Percentiles rank a stretch among this genome's conserved stretches.
These are phyloP conservation scores for Axis porcinus DNA, from an alignment of 2,113 vertebrate genomes.

Conservation along the genomic window DNA sequence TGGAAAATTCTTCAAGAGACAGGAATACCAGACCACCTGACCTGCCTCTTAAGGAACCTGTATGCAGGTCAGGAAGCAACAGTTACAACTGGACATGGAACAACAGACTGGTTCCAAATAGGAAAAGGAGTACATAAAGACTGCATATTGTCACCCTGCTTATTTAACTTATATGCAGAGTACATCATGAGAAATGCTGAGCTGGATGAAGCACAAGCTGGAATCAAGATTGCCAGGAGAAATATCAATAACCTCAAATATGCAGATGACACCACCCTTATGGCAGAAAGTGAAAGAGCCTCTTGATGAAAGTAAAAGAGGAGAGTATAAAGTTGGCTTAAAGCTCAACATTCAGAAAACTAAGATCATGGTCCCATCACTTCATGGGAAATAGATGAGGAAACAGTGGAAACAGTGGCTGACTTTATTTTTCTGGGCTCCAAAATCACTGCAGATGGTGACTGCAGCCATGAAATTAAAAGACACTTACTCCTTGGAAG, in stretches of 20 bases:
- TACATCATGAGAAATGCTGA: neutral
- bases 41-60: neutral
- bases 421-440: neutral
- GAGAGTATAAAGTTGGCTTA: neutral
- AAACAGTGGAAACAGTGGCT: neutral
- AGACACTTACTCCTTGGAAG: neutral
- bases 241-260: neutral
- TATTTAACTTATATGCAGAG: neutral
- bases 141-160: neutral
- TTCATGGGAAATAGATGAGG: neutral
- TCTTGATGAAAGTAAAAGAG: neutral
- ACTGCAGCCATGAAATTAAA: neutral
- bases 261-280: neutral
- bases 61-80: neutral
- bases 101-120: neutral
- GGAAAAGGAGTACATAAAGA: neutral
- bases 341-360: neutral
- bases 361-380: neutral
- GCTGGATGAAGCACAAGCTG: neutral
- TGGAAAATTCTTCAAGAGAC: accelerated
- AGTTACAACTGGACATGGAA: neutral
- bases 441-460: neutral
- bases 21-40: neutral
- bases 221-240: neutral
- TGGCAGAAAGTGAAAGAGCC: neutral